phyloP scores from a whole-genome alignment of 2,888 invertebrate species.

The Timema cristinae region DNA sequence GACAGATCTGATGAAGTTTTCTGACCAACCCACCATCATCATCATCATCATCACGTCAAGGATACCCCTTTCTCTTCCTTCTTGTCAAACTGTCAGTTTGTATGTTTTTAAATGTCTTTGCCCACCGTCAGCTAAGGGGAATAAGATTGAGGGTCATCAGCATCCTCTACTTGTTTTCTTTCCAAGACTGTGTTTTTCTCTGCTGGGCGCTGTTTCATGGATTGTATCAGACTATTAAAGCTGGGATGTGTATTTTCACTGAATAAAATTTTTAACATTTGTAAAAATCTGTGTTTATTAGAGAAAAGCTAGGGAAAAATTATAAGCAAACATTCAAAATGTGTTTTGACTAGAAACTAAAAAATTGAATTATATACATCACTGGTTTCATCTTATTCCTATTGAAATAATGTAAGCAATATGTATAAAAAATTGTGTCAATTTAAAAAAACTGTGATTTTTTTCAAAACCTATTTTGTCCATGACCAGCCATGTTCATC shows the following conservation, averaged over 20 bases:
- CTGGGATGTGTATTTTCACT: slow-evolving; percentile 43
- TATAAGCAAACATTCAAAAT: no score
- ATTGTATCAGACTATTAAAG: slow-evolving; percentile 42
- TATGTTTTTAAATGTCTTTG: neutral
- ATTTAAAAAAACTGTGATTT: no score
- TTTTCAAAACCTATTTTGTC: no score
- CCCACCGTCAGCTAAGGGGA: neutral
- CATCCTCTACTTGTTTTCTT: slow-evolving; percentile 16
- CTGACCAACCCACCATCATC: neutral
- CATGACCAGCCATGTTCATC: no score
- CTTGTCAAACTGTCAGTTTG: no score
- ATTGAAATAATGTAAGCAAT: no score
- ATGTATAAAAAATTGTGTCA: no score
- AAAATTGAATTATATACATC: no score
- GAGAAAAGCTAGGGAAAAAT: neutral
- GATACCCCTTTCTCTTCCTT: no score
- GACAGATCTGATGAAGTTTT: no score
- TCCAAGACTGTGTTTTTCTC: neutral
- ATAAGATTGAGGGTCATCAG: neutral
- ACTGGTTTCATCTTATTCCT: no score
- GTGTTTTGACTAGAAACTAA: no score
- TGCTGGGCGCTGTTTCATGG: slow-evolving; percentile 39
- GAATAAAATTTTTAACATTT: slow-evolving; percentile 28
- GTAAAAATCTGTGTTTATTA: slow-evolving; percentile 15
- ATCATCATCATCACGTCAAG: neutral